Evolutionary conservation across 2,888 invertebrate genomes (phyloP).

Genomic region (Callosobruchus maculatus): DNA sequence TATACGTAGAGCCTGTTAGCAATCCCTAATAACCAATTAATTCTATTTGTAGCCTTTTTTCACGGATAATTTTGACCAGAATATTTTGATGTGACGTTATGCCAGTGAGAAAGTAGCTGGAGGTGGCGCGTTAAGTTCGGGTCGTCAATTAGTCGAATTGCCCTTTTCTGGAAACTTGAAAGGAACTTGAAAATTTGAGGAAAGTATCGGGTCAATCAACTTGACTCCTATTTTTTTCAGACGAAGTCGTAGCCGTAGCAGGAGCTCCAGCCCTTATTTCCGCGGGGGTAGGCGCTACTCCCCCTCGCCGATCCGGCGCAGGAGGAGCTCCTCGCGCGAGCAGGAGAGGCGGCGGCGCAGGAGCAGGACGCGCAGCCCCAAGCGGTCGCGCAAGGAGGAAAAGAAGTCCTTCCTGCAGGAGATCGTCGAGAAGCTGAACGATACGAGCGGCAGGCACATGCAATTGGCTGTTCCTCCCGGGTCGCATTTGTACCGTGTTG

Average conservation of each 20-base stretch:
- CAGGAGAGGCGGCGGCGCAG: constrained; percentile 17
- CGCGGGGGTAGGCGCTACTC: constrained; percentile 6
- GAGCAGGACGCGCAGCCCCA: constrained; percentile 16
- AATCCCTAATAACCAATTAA: too few species aligned
- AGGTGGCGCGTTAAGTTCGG: too few species aligned
- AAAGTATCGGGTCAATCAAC: too few species aligned
- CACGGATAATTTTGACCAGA: too few species aligned
- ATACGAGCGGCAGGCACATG: constrained; percentile 13
- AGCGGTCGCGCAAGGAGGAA: constrained; percentile 18
- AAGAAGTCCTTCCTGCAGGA: constrained; percentile 44
- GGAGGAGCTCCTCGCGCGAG: background rate
- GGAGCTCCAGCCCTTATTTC: constrained; percentile 13
- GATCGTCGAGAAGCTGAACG: constrained; percentile 40
- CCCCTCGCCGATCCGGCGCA: background rate
- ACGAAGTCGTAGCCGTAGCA: constrained; percentile 11
- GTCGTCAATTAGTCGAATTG: too few species aligned
- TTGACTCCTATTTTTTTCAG: background rate
- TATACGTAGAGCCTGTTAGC: too few species aligned
- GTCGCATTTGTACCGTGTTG: background rate
- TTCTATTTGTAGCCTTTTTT: too few species aligned
- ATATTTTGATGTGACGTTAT: too few species aligned
- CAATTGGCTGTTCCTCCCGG: background rate
- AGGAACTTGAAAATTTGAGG: too few species aligned
- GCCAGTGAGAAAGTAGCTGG: too few species aligned
- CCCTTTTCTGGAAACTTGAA: too few species aligned